Evolutionary conservation across 2,113 vertebrate species (phyloP).

Genomic region (Megaceryle maxima): DNA sequence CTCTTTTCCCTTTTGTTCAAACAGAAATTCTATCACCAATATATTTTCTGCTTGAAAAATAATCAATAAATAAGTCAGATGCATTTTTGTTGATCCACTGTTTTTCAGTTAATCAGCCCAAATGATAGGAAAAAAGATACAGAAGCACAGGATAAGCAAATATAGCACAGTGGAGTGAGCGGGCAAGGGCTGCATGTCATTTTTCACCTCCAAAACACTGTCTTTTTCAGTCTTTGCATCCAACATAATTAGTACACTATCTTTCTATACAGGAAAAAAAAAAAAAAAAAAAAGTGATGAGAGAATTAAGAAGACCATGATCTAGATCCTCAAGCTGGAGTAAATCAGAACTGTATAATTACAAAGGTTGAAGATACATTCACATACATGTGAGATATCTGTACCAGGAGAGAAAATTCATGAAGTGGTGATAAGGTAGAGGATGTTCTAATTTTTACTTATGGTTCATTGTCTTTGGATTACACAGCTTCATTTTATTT

Average conservation of each 20-base stretch:
- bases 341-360: not conserved
- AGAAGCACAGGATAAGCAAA: not conserved
- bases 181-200: not conserved
- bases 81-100: not conserved
- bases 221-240: not conserved
- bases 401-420: not conserved
- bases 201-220: not conserved
- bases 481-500: not conserved
- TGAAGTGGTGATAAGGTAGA: not conserved
- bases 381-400: fast-evolving
- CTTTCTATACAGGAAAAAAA: not conserved
- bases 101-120: not conserved
- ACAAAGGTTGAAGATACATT: not conserved
- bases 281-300: not conserved
- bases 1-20: not conserved
- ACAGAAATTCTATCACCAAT: not conserved
- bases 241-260: not conserved
- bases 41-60: not conserved
- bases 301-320: not conserved
- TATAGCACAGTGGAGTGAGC: not conserved
- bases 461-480: not conserved
- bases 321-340: not conserved
- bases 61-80: not conserved
- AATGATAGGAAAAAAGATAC: not conserved
- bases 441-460: not conserved